These are phyloP conservation scores for Stercorarius parasiticus DNA, from an alignment of 2,113 vertebrate species.

Conservation along the genomic window DNA sequence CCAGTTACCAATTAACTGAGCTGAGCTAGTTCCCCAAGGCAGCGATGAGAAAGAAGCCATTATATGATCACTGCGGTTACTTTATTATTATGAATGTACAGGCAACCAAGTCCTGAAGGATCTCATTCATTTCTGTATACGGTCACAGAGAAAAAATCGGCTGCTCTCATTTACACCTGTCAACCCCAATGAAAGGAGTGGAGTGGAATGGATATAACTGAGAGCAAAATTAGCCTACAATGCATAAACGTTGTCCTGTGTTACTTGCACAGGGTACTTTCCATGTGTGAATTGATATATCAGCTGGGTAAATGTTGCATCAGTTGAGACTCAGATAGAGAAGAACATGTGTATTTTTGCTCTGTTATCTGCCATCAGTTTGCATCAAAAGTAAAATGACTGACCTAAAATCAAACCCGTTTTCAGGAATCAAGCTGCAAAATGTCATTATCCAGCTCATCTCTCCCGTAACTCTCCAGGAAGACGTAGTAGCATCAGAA, in stretches of 20 bases:
- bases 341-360: background rate
- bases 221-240: slow-evolving; percentile 6
- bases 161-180: slow-evolving; percentile 25
- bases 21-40: background rate
- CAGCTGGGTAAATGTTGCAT: background rate
- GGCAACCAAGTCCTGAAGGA: background rate
- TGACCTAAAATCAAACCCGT: slow-evolving; percentile 18
- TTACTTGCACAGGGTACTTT: background rate
- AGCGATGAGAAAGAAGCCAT: background rate
- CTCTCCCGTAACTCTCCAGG: background rate
- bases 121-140: slow-evolving; percentile 2
- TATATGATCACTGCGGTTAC: background rate
- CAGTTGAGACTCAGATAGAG: background rate
- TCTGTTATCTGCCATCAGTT: background rate
- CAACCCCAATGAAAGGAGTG: background rate
- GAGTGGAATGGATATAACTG: background rate
- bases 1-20: background rate
- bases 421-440: background rate
- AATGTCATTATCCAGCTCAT: background rate
- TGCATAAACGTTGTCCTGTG: background rate
- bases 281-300: background rate
- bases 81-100: background rate
- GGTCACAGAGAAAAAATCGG: background rate
- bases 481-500: background rate
- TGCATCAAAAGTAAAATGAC: background rate